Percentiles rank a stretch among this genome's conserved stretches.
phyloP scores from a whole-genome alignment of 1,140 invertebrate genomes.

The Polypedilum pembai region DNA sequence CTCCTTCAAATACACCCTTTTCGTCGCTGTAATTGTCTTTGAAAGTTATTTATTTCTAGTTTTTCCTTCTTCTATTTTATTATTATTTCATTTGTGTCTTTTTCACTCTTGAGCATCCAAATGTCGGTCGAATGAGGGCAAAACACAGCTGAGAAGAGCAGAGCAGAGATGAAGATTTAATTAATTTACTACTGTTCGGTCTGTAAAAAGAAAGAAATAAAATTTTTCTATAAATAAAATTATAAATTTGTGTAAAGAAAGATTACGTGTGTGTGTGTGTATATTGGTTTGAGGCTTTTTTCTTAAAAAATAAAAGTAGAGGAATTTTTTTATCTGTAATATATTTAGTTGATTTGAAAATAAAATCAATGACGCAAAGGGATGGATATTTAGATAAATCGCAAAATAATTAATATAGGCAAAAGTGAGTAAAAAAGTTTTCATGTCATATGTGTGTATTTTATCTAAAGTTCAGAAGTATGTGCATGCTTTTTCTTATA shows the following conservation, averaged over 20 bases:
- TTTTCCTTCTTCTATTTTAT: not conserved
- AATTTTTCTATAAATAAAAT: slow-evolving; percentile 26
- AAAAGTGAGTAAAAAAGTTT: not conserved
- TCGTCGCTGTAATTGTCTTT: not conserved
- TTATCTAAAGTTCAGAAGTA: no score
- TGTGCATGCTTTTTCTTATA: no score
- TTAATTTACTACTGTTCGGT: not conserved
- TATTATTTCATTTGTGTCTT: not conserved
- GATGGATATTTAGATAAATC: no score
- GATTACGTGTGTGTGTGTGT: no score
- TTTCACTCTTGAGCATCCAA: not conserved
- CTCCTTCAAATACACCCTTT: not conserved
- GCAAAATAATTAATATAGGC: no score
- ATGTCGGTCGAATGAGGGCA: not conserved
- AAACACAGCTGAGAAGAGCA: not conserved
- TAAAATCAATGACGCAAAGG: no score
- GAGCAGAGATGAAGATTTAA: slow-evolving; percentile 2
- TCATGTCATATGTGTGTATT: no score
- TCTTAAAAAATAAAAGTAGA: not conserved
- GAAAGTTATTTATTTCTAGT: not conserved
- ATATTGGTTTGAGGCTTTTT: no score
- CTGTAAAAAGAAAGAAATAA: not conserved
- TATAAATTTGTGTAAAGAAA: not conserved
- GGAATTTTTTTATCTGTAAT: not conserved
- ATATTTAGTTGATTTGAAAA: not conserved